A percentile compares a stretch with the other conserved stretches of the same genome.
Evolutionary conservation across 2,888 invertebrate species (phyloP).

Genomic region (Tethea ocularis): DNA sequence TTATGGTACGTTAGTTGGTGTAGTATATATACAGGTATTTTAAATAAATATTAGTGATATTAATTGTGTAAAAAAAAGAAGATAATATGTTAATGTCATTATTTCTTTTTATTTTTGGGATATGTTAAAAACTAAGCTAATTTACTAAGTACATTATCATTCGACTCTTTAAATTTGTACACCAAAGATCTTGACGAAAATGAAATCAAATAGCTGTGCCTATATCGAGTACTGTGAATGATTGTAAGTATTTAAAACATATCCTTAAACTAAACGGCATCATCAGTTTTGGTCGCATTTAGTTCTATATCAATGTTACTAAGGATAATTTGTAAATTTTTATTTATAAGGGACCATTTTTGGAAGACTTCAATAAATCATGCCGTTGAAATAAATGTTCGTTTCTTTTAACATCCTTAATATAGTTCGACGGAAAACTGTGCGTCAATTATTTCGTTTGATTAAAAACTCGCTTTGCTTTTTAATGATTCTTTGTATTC

Average conservation of each 20-base stretch:
- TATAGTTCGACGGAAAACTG: neutral
- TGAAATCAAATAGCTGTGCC: neutral
- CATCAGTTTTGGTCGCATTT: neutral
- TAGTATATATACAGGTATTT: constrained; percentile 37
- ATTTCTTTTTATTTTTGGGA: constrained; percentile 30
- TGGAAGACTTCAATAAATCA: constrained; percentile 62
- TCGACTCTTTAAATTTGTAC: neutral
- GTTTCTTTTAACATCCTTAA: constrained; percentile 33
- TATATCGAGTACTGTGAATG: neutral
- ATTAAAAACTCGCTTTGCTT: no score
- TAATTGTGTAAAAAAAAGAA: constrained; percentile 64
- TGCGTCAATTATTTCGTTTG: neutral
- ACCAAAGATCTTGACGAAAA: constrained; percentile 12
- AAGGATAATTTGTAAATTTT: constrained; percentile 32
- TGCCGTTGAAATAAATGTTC: constrained; percentile 48
- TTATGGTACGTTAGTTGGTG: constrained; percentile 41
- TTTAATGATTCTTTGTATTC: no score
- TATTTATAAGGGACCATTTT: constrained; percentile 54
- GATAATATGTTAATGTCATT: constrained; percentile 46
- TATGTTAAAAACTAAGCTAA: constrained; percentile 28
- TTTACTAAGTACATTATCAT: neutral
- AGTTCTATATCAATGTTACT: neutral
- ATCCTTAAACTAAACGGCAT: neutral
- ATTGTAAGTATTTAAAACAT: neutral
- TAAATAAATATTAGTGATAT: constrained; percentile 69